Conservation (phyloP, 2,888 invertebrate species). For the Drosophila putrida region DNA sequence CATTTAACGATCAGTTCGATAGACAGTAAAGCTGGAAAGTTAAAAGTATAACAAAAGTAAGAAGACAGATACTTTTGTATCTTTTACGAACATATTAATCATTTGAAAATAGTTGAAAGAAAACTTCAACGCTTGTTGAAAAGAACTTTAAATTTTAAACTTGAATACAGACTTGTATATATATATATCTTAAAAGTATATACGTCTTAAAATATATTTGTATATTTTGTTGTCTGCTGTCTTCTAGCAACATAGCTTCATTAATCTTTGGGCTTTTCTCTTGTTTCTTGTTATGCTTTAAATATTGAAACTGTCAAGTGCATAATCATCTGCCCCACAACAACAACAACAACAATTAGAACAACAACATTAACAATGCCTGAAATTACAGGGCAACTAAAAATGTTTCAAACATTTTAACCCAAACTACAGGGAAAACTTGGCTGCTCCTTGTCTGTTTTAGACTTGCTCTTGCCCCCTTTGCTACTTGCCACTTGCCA, state of each 20-base stretch:
- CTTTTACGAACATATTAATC: not conserved
- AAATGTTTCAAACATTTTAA: constrained; percentile 56
- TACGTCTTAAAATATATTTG: not conserved
- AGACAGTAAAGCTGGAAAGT: not conserved
- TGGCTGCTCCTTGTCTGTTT: constrained; percentile 44
- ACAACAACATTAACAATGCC: constrained; percentile 32
- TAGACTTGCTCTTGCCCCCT: not conserved
- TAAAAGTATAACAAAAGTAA: not conserved
- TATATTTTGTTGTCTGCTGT: constrained; percentile 12
- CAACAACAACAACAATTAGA: constrained; percentile 13
- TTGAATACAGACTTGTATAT: constrained; percentile 7
- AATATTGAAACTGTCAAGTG: constrained; percentile 77
- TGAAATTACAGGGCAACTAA: constrained; percentile 67
- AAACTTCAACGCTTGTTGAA: not conserved
- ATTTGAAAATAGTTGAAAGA: not conserved
- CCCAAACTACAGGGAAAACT: constrained; percentile 48
- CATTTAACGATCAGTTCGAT: not conserved
- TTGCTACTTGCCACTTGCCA: not conserved
- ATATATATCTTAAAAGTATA: constrained; percentile 1
- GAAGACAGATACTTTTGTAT: not conserved
- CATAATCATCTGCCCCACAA: constrained; percentile 59
- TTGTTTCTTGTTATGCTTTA: constrained; percentile 60
- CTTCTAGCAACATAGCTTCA: constrained; percentile 42
- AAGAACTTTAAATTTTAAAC: constrained; percentile 14
- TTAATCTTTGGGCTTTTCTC: constrained; percentile 62